phyloP scores from a whole-genome alignment of 2,797 vertebrate species.

The Tiaroga cobitis region DNA sequence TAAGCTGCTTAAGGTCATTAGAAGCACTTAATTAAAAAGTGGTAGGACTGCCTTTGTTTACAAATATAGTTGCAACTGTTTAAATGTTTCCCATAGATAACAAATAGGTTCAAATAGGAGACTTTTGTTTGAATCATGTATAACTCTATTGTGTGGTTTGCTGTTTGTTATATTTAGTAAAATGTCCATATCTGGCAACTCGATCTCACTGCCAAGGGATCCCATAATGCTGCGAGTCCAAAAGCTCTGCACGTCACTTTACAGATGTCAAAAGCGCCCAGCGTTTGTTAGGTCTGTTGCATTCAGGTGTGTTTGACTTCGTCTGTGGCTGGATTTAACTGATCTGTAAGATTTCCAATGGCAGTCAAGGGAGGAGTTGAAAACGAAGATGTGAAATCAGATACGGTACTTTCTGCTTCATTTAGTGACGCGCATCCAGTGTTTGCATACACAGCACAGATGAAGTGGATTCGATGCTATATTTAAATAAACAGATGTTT shows the following conservation, averaged over 20 bases:
- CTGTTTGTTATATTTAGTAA: not conserved
- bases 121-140: slow-evolving; percentile 61
- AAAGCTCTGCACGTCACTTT: not conserved
- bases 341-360: not conserved
- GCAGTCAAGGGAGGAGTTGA: not conserved
- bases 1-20: slow-evolving; percentile 99
- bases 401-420: not conserved
- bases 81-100: slow-evolving; percentile 92
- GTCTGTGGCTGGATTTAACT: not conserved
- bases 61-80: slow-evolving; percentile 93
- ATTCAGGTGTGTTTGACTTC: not conserved
- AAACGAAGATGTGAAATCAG: not conserved
- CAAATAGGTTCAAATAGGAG: slow-evolving; percentile 74
- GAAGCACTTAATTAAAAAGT: slow-evolving; percentile 98
- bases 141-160: not conserved
- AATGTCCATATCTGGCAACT: not conserved
- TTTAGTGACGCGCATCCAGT: not conserved
- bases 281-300: not conserved
- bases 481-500: not conserved
- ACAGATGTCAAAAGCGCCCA: not conserved
- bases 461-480: not conserved
- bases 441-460: not conserved
- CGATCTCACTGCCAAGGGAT: not conserved
- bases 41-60: slow-evolving; percentile 92
- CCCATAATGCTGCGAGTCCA: not conserved